These are phyloP conservation scores for Enteromius treurensis DNA, from an alignment of 2,797 vertebrate genomes.

Conservation along the genomic window DNA sequence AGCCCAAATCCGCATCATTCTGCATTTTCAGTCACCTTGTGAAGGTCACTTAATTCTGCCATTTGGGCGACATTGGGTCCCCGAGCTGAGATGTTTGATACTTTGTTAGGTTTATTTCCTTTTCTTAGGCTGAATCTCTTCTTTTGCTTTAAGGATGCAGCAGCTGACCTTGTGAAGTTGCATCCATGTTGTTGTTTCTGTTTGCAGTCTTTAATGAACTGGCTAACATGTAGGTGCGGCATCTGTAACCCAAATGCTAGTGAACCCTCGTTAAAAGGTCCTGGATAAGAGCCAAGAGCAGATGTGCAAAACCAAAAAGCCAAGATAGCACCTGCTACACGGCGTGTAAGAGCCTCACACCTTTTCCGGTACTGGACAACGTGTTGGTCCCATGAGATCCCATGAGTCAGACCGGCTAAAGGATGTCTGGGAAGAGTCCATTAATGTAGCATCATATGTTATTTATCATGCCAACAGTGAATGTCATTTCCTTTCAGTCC, in stretches of 20 bases:
- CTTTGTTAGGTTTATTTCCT: background rate
- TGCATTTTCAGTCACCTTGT: conserved; percentile 32
- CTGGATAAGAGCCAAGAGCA: conserved; percentile 49
- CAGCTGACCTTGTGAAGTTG: conserved; percentile 54
- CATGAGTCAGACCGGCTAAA: conserved; percentile 22
- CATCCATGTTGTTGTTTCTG: conserved; percentile 36
- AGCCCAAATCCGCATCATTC: background rate
- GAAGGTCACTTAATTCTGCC: conserved; percentile 16
- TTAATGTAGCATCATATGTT: conserved; percentile 30
- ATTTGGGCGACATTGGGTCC: background rate
- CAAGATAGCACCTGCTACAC: conserved; percentile 32
- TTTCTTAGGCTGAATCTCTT: conserved; percentile 23
- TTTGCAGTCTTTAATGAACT: conserved; percentile 38
- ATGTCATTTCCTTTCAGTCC: conserved; percentile 26
- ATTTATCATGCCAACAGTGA: conserved; percentile 28
- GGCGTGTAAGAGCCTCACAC: conserved; percentile 13
- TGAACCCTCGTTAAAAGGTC: conserved; percentile 31
- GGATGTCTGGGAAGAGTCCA: conserved; percentile 18
- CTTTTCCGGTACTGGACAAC: background rate
- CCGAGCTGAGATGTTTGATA: background rate
- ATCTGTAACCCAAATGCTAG: conserved; percentile 46
- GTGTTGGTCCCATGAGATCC: conserved; percentile 14
- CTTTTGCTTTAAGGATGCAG: conserved; percentile 22
- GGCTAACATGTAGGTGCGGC: conserved; percentile 12
- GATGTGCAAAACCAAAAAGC: conserved; percentile 43